These are phyloP conservation scores for Callimorpha dominula DNA, from an alignment of 2,888 invertebrate genomes.

Conservation along the genomic window DNA sequence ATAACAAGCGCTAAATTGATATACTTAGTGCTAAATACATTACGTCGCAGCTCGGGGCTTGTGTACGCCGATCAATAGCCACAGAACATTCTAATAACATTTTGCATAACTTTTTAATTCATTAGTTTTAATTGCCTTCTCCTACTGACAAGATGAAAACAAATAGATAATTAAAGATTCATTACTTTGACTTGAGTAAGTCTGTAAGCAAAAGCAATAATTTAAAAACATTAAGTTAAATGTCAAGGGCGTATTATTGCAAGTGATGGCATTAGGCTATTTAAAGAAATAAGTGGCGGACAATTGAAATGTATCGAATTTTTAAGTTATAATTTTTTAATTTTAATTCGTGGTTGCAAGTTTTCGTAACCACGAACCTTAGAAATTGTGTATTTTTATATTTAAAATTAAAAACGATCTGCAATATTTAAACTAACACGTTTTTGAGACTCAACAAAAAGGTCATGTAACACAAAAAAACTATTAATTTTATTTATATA, in stretches of 20 bases:
- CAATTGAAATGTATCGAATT: conserved; percentile 3
- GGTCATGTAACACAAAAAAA: neutral
- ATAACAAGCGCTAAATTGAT: conserved; percentile 20
- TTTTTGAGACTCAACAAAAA: too few species aligned
- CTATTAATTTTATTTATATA: neutral
- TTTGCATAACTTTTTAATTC: conserved; percentile 29
- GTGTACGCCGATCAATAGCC: conserved; percentile 21
- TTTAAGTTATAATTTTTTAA: neutral
- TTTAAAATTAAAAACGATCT: neutral
- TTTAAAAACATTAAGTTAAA: conserved; percentile 7
- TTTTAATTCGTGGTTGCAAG: neutral
- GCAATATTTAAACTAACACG: neutral
- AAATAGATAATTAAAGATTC: conserved; percentile 17
- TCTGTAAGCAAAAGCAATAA: neutral
- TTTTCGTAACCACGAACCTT: neutral
- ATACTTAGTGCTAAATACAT: conserved; percentile 19
- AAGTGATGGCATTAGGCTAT: conserved; percentile 7
- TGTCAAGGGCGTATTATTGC: conserved; percentile 12
- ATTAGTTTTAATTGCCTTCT: conserved; percentile 33
- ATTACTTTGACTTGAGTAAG: conserved; percentile 13
- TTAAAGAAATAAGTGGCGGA: conserved; percentile 4
- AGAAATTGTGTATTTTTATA: neutral
- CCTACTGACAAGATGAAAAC: conserved; percentile 30
- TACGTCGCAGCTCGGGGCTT: conserved; percentile 17
- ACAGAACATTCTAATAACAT: conserved; percentile 27